Base-by-base conservation (phyloP, 2,113 vertebrate species). In the Castor canadensis region DNA sequence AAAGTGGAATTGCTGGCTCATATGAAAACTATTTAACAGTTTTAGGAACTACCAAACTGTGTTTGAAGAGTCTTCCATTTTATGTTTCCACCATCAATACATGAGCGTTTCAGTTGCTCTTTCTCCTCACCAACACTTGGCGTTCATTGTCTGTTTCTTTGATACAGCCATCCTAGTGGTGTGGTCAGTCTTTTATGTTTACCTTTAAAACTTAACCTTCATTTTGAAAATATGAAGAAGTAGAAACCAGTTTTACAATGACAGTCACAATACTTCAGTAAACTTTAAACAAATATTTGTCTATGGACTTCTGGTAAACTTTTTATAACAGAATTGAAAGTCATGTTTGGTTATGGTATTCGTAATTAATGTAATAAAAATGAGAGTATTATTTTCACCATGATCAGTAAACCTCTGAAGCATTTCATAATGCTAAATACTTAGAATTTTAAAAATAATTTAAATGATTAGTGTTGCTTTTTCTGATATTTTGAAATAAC, bases 191-290 rank as follows among this genome's bases (percentile, higher is more conserved):
- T 49, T 52, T 77, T 16, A 72, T 95, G 32, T 52, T 79, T 69
- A 40, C 81, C 45, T 85, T 82, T 95, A 32, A 79, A 67, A 80
- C 38, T 71, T 62, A 47, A 26, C 69, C 64, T 88, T 92, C 28
- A 35, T 62, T 87, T 86, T 72, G 35, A 60, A 82, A 92, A 73
- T 94, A 38, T 22, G 49, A 95, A 64, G 54, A 97, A 81, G 72
- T 32, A 67, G 40, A 73, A 69, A 66, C 45, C 43, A 8, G 1
- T 75, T 75, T 92, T 75, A 92, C n/a, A 89, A 67, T 66, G 71
- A 64, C 77, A 76, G 76, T 49, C 58, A 56, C n/a, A 26, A 13
- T 54, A 40, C 43, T 64, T 81, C 73, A 67, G 58, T 94, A 71
- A 85, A 81, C 3, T 13, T 28, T 32, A 88, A 76, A 15, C 32